Percentiles rank a stretch among this genome's conserved stretches.
Conservation (phyloP, 1,140 invertebrate species). For the Papilio polyxenes region DNA sequence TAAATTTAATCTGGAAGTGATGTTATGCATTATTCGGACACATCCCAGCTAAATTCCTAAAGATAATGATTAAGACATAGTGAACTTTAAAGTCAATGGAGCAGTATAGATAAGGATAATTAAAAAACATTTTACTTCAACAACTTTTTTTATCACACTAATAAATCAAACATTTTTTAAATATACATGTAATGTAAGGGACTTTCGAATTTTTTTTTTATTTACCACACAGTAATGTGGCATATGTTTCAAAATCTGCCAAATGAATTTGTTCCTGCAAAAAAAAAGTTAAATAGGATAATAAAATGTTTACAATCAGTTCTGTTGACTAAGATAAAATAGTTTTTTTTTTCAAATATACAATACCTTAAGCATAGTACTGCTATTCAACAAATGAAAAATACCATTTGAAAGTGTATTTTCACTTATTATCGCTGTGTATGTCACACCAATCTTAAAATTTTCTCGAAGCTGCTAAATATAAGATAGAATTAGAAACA, state of each 20-base stretch:
- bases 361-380: slow-evolving; percentile 84
- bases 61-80: slow-evolving; percentile 12
- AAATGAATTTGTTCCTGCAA: slow-evolving; percentile 80
- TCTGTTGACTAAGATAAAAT: slow-evolving; percentile 12
- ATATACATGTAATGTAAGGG: background rate
- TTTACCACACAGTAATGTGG: slow-evolving; percentile 57
- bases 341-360: slow-evolving; percentile 23
- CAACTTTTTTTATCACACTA: background rate
- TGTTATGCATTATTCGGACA: slow-evolving; percentile 45
- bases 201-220: background rate
- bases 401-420: slow-evolving; percentile 87
- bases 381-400: slow-evolving; percentile 85
- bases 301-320: background rate
- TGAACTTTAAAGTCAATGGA: slow-evolving; percentile 19
- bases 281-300: slow-evolving; percentile 35
- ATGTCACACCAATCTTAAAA: slow-evolving; percentile 84
- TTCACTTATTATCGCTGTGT: slow-evolving; percentile 84
- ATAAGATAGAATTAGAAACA: slow-evolving; percentile 39
- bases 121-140: slow-evolving; percentile 1
- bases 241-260: slow-evolving; percentile 70
- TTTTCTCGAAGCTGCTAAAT: slow-evolving; percentile 69
- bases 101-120: slow-evolving; percentile 7
- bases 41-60: slow-evolving; percentile 9
- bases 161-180: background rate
- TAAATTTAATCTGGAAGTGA: slow-evolving; percentile 67